A percentile compares a stretch with the other conserved stretches of the same genome.
These are phyloP conservation scores for Apodemia hepburni DNA, from an alignment of 2,888 invertebrate genomes.

Conservation along the genomic window DNA sequence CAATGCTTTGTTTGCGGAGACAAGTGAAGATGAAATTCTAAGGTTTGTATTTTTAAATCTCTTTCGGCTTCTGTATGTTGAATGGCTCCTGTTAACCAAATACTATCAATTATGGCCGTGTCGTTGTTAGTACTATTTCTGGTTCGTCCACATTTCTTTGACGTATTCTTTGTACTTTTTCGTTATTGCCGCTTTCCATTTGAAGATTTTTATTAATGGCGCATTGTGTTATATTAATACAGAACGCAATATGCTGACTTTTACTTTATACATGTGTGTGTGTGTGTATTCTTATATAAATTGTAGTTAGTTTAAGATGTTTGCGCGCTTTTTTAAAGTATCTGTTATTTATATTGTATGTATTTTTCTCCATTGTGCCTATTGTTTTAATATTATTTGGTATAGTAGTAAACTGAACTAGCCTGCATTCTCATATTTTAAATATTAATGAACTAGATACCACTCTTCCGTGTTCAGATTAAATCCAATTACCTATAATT, in stretches of 20 bases:
- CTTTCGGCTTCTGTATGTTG: slow-evolving; percentile 71
- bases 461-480: too few species aligned
- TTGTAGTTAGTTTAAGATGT: neutral
- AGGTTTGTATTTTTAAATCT: slow-evolving; percentile 67
- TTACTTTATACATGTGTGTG: neutral
- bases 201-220: slow-evolving; percentile 22
- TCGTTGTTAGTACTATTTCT: slow-evolving; percentile 31
- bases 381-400: too few species aligned
- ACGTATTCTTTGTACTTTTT: slow-evolving; percentile 25
- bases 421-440: too few species aligned
- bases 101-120: slow-evolving; percentile 60
- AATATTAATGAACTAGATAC: too few species aligned
- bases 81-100: slow-evolving; percentile 70
- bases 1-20: slow-evolving; percentile 55
- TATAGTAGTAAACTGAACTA: too few species aligned
- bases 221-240: neutral
- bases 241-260: neutral
- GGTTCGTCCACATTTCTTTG: slow-evolving; percentile 31
- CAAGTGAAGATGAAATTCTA: slow-evolving; percentile 58
- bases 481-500: too few species aligned
- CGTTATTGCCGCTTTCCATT: slow-evolving; percentile 24
- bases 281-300: neutral
- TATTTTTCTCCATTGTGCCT: too few species aligned
- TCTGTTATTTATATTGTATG: too few species aligned
- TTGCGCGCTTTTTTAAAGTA: too few species aligned